phyloP scores from a whole-genome alignment of 1,140 invertebrate genomes.

The Ceratitis capitata region DNA sequence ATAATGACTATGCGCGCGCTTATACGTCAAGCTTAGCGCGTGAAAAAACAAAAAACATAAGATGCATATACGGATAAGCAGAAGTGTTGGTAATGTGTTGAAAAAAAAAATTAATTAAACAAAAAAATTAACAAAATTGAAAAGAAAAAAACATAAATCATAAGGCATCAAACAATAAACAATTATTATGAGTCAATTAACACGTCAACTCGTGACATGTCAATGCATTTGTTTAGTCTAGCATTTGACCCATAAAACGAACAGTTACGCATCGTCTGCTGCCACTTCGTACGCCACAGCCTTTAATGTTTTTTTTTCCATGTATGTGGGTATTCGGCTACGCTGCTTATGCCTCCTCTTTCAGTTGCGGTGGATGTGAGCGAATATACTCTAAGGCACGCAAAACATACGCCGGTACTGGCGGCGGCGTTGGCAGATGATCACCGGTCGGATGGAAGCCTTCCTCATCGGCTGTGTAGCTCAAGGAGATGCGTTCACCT shows the following conservation, averaged over 20 bases:
- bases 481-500: conserved; percentile 67
- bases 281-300: background rate
- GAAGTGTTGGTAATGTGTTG: background rate
- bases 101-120: background rate
- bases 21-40: background rate
- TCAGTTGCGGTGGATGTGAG: conserved; percentile 60
- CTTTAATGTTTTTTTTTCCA: background rate
- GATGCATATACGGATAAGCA: background rate
- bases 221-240: background rate
- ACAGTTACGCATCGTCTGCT: background rate
- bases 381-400: conserved; percentile 68
- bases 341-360: conserved; percentile 53
- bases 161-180: background rate
- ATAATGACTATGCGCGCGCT: background rate
- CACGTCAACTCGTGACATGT: background rate
- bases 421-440: conserved; percentile 68
- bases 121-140: too few relatives aligned
- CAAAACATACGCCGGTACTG: conserved; percentile 59
- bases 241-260: background rate
- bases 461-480: conserved; percentile 73
- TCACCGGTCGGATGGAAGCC: conserved; percentile 68
- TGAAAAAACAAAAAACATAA: background rate
- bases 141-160: background rate
- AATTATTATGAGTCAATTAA: background rate
- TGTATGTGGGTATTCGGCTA: background rate